Percentiles rank a stretch among this genome's conserved stretches.
These are phyloP conservation scores for Blastomussa wellsi DNA, from an alignment of 92 coral and sea anemone genomes.

Conservation along the genomic window DNA sequence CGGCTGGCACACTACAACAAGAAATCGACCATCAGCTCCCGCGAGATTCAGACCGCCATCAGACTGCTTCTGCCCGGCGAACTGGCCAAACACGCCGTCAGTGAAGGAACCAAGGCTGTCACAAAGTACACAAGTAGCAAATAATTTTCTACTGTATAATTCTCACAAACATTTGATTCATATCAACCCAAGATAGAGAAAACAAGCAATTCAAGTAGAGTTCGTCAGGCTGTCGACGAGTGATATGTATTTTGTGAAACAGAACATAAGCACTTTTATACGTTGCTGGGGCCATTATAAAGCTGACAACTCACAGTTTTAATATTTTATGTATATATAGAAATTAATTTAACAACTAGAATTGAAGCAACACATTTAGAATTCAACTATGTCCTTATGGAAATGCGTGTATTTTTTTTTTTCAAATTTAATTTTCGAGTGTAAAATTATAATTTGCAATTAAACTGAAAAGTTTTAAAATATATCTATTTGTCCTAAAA, in stretches of 20 bases:
- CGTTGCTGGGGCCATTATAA: not conserved
- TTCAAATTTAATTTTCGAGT: not conserved
- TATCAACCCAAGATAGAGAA: not conserved
- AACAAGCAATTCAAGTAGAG: not conserved
- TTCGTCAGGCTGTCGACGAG: not conserved
- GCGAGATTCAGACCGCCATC: conserved; percentile 75
- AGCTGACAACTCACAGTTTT: not conserved
- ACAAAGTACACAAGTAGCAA: conserved; percentile 98
- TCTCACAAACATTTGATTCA: too few species aligned
- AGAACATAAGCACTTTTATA: not conserved
- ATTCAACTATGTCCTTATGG: not conserved
- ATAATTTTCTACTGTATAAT: conserved; percentile 29
- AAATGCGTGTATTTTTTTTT: not conserved
- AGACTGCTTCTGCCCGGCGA: conserved; percentile 85
- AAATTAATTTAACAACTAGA: not conserved
- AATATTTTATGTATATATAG: not conserved
- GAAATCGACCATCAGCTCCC: conserved; percentile 86
- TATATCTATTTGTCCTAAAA: too few species aligned
- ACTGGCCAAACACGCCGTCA: conserved; percentile 97
- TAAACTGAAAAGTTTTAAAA: too few species aligned
- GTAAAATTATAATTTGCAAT: not conserved
- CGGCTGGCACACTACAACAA: conserved; percentile 82
- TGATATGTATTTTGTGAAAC: not conserved
- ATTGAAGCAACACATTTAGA: not conserved
- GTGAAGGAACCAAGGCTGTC: conserved; percentile 98